phyloP scores from a whole-genome alignment of 92 coral and sea anemone species.

The Meandrina meandrites region DNA sequence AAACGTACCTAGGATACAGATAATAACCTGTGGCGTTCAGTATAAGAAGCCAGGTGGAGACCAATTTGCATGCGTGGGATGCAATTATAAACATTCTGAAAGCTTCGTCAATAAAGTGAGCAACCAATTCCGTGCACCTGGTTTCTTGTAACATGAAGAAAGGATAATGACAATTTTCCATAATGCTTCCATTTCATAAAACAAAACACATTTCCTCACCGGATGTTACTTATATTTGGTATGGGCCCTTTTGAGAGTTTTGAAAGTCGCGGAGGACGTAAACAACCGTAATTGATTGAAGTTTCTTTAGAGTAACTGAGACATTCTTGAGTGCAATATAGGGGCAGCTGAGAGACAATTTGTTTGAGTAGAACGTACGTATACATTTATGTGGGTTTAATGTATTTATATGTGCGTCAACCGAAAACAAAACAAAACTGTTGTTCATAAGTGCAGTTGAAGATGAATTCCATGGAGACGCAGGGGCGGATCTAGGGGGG shows the following conservation, averaged over 20 bases:
- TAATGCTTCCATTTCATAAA: neutral
- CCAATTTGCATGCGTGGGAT: too few species aligned
- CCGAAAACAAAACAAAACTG: neutral
- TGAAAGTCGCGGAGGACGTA: neutral
- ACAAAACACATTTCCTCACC: neutral
- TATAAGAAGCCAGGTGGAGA: too few species aligned
- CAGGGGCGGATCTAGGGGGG: too few species aligned
- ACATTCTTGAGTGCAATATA: neutral
- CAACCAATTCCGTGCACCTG: neutral
- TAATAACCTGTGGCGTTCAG: too few species aligned
- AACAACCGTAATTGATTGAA: neutral
- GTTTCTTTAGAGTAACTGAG: neutral
- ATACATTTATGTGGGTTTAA: too few species aligned
- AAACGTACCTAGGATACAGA: too few species aligned
- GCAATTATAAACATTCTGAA: neutral
- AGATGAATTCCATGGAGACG: neutral
- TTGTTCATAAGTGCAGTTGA: neutral
- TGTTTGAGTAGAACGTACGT: neutral
- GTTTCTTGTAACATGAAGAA: neutral
- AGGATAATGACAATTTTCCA: neutral
- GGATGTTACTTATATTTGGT: neutral
- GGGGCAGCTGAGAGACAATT: too few species aligned
- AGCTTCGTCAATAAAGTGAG: slow-evolving; percentile 1
- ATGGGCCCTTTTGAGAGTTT: neutral
- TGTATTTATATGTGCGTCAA: neutral